Evolutionary conservation across 2,888 invertebrate species (phyloP).

Genomic region (Folsomia candida): DNA sequence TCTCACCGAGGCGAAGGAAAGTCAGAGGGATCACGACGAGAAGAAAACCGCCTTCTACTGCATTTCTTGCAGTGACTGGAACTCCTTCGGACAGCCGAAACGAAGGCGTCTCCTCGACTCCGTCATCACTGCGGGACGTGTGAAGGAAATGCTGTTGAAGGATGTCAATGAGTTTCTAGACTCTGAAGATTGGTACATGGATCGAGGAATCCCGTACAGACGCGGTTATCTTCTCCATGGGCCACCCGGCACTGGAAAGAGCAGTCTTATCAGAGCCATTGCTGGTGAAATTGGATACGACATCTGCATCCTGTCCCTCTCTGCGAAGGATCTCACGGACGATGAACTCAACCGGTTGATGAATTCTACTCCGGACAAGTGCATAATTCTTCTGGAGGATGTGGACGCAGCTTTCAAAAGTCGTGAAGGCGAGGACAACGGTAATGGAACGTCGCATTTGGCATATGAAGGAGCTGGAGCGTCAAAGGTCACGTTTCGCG

Average conservation of each 20-base stretch:
- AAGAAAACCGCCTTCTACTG: slow-evolving; percentile 91
- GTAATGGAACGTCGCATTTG: slow-evolving; percentile 21
- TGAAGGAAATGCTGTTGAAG: slow-evolving; percentile 71
- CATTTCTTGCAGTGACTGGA: slow-evolving; percentile 72
- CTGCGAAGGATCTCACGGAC: slow-evolving; percentile 90
- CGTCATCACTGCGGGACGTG: slow-evolving; percentile 77
- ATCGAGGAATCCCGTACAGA: slow-evolving; percentile 81
- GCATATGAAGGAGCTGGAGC: slow-evolving; percentile 30
- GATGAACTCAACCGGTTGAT: slow-evolving; percentile 91
- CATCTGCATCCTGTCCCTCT: slow-evolving; percentile 92
- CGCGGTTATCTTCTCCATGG: slow-evolving; percentile 93
- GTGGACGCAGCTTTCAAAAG: slow-evolving; percentile 18
- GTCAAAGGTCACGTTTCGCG: slow-evolving; percentile 82
- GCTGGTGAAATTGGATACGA: slow-evolving; percentile 93
- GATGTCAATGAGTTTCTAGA: slow-evolving; percentile 89
- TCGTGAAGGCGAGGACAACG: slow-evolving; percentile 11
- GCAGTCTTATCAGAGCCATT: slow-evolving; percentile 90
- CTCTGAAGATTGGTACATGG: slow-evolving; percentile 88
- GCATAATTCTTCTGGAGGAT: slow-evolving; percentile 85
- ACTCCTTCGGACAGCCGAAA: slow-evolving; percentile 89
- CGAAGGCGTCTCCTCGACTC: slow-evolving; percentile 78
- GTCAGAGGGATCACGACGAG: slow-evolving; percentile 79
- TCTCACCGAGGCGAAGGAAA: slow-evolving; percentile 65
- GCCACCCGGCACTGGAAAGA: slow-evolving; percentile 97
- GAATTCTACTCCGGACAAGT: slow-evolving; percentile 89